Evolutionary conservation across 2,797 vertebrate genomes (phyloP).

Genomic region (Myiothlypis chrysogaster): DNA sequence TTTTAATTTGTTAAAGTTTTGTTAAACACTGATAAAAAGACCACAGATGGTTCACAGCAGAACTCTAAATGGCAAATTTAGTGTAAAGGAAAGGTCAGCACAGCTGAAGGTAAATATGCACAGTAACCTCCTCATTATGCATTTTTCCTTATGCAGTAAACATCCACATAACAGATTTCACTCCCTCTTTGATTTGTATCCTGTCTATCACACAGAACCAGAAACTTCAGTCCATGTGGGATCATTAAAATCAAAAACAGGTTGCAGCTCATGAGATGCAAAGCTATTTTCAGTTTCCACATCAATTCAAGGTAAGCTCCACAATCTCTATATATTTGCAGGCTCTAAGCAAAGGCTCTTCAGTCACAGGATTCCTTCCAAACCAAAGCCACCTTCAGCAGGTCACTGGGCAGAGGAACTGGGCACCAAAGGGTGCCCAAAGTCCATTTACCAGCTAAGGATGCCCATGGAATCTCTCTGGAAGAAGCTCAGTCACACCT

Average conservation of each 20-base stretch:
- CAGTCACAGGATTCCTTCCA: neutral
- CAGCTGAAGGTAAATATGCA: neutral
- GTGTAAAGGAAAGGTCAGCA: neutral
- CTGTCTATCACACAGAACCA: neutral
- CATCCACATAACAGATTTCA: neutral
- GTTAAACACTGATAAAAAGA: neutral
- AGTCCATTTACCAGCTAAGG: neutral
- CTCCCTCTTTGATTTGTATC: neutral
- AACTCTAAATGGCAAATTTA: neutral
- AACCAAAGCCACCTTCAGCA: neutral
- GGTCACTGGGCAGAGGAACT: neutral
- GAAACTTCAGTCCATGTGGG: neutral
- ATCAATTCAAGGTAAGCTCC: neutral
- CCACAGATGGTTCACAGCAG: neutral
- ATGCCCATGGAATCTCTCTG: neutral
- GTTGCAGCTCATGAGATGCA: neutral
- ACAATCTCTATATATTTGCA: neutral
- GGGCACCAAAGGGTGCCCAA: neutral
- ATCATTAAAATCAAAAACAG: neutral
- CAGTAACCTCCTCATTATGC: neutral
- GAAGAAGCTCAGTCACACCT: neutral
- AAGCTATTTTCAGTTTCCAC: neutral
- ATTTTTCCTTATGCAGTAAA: neutral
- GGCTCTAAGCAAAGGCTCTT: neutral
- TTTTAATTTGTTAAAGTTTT: neutral